Percentiles rank a stretch among this genome's conserved stretches.
phyloP scores from a whole-genome alignment of 2,888 invertebrate genomes.

The Drosophila picticornis region DNA sequence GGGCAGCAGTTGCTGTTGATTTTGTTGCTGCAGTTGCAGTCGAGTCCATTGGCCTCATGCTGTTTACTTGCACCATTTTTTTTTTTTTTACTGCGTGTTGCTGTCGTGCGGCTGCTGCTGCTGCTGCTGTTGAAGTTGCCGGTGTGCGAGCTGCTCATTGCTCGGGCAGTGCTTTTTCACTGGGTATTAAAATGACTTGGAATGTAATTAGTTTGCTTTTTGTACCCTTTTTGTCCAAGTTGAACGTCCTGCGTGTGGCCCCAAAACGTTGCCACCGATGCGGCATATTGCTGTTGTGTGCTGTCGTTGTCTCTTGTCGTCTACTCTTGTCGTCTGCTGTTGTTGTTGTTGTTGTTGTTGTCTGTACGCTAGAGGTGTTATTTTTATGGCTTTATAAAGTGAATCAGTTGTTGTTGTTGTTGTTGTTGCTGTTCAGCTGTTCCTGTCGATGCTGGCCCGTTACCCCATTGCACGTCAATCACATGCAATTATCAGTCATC shows the following conservation, averaged over 20 bases:
- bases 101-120: conserved; percentile 42
- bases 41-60: conserved; percentile 80
- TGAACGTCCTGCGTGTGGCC: conserved; percentile 72
- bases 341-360: conserved; percentile 27
- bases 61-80: conserved; percentile 80
- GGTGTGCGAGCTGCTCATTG: conserved; percentile 71
- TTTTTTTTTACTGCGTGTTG: conserved; percentile 74
- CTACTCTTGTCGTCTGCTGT: conserved; percentile 16
- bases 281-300: conserved; percentile 36
- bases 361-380: conserved; percentile 66
- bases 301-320: conserved; percentile 10
- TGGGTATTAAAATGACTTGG: conserved; percentile 77
- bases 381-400: conserved; percentile 79
- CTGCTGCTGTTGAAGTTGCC: conserved; percentile 20
- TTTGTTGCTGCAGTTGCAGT: conserved; percentile 28
- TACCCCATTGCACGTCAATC: conserved; percentile 60
- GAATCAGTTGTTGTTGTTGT: conserved; percentile 38
- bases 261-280: conserved; percentile 52
- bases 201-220: conserved; percentile 78
- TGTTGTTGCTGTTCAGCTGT: conserved; percentile 16
- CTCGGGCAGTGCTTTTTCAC: conserved; percentile 55
- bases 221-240: conserved; percentile 51
- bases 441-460: conserved; percentile 38
- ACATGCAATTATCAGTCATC: conserved; percentile 38
- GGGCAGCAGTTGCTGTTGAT: conserved; percentile 27